Percentiles rank a stretch among this genome's conserved stretches.
Conservation (phyloP, 2,888 invertebrate genomes). For the Hirtodrosophila histrioides region DNA sequence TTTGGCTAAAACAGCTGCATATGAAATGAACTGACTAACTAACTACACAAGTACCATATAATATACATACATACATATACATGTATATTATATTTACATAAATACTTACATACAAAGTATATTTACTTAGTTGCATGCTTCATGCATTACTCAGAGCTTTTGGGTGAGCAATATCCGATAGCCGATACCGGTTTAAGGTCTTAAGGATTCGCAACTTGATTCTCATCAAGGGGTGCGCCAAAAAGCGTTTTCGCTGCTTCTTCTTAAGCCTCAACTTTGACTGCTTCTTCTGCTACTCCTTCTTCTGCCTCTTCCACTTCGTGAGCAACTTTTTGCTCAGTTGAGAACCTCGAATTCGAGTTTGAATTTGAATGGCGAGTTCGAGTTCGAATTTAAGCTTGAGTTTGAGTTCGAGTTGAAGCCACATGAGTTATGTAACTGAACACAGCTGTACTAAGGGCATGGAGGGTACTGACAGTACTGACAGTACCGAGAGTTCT, state of each 20-base stretch:
- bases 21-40: slow-evolving; percentile 31
- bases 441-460: slow-evolving; percentile 40
- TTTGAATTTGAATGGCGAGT: too few relatives aligned
- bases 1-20: slow-evolving; percentile 39
- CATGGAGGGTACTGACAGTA: too few relatives aligned
- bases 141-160: slow-evolving; percentile 54
- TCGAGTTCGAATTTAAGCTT: too few relatives aligned
- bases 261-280: slow-evolving; percentile 1
- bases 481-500: background rate
- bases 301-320: too few relatives aligned
- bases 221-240: slow-evolving; percentile 45
- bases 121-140: slow-evolving; percentile 30
- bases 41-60: slow-evolving; percentile 2
- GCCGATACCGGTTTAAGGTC: slow-evolving; percentile 61
- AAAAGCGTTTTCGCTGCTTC: slow-evolving; percentile 17
- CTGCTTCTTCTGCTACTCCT: slow-evolving; percentile 4
- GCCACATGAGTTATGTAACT: slow-evolving; percentile 16
- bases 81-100: background rate
- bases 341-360: background rate
- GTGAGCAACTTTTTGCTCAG: too few relatives aligned
- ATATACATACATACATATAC: slow-evolving; percentile 6
- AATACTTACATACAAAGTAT: slow-evolving; percentile 4
- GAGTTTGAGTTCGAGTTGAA: slow-evolving; percentile 7
- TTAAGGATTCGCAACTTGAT: slow-evolving; percentile 51
- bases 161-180: slow-evolving; percentile 53